phyloP scores from a whole-genome alignment of 2,888 invertebrate species.

The Nymphalis c-album region DNA sequence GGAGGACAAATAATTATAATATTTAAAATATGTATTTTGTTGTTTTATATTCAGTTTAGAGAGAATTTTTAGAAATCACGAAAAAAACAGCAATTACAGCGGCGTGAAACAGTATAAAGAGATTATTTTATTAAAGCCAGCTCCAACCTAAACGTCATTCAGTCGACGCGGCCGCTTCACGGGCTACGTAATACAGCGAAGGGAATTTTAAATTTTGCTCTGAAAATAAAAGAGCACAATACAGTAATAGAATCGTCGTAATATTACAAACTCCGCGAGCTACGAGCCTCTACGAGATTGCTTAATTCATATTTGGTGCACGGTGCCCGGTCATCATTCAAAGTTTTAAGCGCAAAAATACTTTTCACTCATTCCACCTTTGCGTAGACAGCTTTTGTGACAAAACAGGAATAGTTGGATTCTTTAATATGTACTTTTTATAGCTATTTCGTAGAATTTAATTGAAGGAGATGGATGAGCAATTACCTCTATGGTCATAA shows the following conservation, averaged over 20 bases:
- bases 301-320: conserved; percentile 4
- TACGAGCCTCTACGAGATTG: neutral
- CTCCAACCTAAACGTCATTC: neutral
- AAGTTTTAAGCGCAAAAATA: neutral
- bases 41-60: no score
- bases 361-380: neutral
- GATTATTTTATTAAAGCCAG: neutral
- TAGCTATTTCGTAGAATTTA: no score
- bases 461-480: no score
- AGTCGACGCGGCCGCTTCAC: neutral
- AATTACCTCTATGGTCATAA: no score
- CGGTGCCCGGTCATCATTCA: neutral
- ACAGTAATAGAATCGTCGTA: conserved; percentile 1
- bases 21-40: no score
- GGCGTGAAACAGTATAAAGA: neutral
- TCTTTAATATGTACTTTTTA: no score
- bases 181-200: neutral
- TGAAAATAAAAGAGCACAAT: conserved; percentile 8
- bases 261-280: neutral
- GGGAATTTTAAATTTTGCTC: conserved; percentile 2
- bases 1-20: no score
- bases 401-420: neutral
- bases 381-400: neutral
- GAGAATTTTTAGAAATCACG: no score
- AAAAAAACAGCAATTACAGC: neutral